phyloP scores from a whole-genome alignment of 2,888 invertebrate genomes.

The Pristionchus maxplancki region DNA sequence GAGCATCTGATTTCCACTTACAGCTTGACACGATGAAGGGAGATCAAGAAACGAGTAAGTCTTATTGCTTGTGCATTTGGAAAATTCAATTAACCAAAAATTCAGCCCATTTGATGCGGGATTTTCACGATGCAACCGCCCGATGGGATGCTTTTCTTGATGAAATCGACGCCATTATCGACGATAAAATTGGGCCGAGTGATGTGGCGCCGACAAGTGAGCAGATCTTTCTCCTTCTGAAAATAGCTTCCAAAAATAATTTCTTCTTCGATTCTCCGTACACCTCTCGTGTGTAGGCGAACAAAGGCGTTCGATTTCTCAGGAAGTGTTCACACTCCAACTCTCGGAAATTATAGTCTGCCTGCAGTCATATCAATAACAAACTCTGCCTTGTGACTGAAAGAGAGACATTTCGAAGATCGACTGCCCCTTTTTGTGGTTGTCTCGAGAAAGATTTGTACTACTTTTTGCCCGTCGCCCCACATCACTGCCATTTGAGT shows the following conservation, averaged over 20 bases:
- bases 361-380: background rate
- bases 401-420: constrained; percentile 10
- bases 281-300: background rate
- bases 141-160: constrained; percentile 50
- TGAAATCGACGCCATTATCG: constrained; percentile 49
- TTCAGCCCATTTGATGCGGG: constrained; percentile 30
- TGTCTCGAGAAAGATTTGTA: background rate
- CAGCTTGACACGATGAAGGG: constrained; percentile 37
- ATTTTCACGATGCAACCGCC: constrained; percentile 43
- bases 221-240: background rate
- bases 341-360: constrained; percentile 4
- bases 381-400: background rate
- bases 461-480: background rate
- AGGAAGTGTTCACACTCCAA: constrained; percentile 12
- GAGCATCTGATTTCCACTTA: constrained; percentile 33
- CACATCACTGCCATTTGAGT: background rate
- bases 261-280: background rate
- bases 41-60: constrained; percentile 25
- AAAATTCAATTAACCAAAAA: background rate
- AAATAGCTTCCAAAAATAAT: background rate
- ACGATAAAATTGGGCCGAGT: constrained; percentile 40
- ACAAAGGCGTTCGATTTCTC: background rate
- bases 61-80: background rate
- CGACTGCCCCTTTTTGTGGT: background rate
- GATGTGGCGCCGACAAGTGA: background rate